These are phyloP conservation scores for Cuculus canorus DNA, from an alignment of 2,797 vertebrate species.

Conservation along the genomic window DNA sequence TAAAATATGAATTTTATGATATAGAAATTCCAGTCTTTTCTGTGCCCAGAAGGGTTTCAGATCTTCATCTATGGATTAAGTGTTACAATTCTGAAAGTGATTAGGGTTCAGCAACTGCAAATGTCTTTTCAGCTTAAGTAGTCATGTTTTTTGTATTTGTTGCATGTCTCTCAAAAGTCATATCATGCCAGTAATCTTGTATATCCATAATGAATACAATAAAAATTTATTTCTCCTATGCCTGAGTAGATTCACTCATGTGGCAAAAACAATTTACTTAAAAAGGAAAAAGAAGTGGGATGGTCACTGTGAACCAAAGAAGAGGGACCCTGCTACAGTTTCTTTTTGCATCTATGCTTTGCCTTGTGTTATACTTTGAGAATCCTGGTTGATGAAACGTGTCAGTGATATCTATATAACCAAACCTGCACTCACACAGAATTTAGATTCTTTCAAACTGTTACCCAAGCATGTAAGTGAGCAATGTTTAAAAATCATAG, in stretches of 20 bases:
- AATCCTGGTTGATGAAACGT: background rate
- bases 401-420: background rate
- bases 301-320: background rate
- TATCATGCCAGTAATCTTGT: background rate
- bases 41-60: background rate
- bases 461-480: background rate
- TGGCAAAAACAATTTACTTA: slow-evolving; percentile 30
- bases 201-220: slow-evolving; percentile 26
- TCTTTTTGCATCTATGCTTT: background rate
- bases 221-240: background rate
- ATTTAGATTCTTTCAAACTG: background rate
- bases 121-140: background rate
- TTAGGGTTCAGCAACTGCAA: background rate
- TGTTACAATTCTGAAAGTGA: background rate
- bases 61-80: background rate
- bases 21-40: background rate
- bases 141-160: background rate
- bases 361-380: background rate
- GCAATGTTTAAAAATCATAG: background rate
- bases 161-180: background rate
- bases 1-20: background rate
- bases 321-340: background rate
- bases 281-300: background rate
- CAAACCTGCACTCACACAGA: background rate
- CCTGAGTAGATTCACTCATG: background rate